A percentile compares a stretch with the other conserved stretches of the same genome.
Evolutionary conservation across 2,113 vertebrate species (phyloP).

Genomic region (Tympanuchus pallidicinctus): DNA sequence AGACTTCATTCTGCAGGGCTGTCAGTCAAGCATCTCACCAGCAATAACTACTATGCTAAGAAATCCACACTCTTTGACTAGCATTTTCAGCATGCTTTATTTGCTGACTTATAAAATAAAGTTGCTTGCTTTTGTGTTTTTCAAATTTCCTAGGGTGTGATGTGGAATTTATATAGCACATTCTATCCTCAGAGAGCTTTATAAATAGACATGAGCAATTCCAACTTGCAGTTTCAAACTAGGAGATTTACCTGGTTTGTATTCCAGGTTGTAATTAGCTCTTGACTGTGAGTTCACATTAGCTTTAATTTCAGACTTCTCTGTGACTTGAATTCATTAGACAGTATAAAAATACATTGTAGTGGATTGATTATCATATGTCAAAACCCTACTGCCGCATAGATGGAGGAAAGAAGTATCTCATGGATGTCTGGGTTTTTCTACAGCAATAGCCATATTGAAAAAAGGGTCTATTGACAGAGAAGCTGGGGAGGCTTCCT

Average conservation of each 20-base stretch:
- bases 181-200: neutral
- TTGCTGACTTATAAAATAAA: slow-evolving; percentile 56
- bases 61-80: neutral
- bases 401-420: neutral
- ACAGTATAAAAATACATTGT: neutral
- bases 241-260: neutral
- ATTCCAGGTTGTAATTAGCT: neutral
- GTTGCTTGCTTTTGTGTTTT: slow-evolving; percentile 12
- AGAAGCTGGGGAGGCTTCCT: neutral
- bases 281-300: neutral
- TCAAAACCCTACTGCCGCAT: neutral
- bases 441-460: neutral
- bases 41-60: neutral
- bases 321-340: neutral
- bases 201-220: neutral
- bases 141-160: slow-evolving; percentile 34
- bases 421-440: neutral
- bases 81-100: slow-evolving; percentile 37
- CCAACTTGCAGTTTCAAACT: neutral
- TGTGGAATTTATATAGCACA: neutral
- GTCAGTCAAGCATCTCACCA: slow-evolving; percentile 9
- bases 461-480: neutral
- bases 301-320: neutral
- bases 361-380: neutral
- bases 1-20: slow-evolving; percentile 36